phyloP scores from a whole-genome alignment of 2,113 vertebrate species.

The Microcebus murinus region DNA sequence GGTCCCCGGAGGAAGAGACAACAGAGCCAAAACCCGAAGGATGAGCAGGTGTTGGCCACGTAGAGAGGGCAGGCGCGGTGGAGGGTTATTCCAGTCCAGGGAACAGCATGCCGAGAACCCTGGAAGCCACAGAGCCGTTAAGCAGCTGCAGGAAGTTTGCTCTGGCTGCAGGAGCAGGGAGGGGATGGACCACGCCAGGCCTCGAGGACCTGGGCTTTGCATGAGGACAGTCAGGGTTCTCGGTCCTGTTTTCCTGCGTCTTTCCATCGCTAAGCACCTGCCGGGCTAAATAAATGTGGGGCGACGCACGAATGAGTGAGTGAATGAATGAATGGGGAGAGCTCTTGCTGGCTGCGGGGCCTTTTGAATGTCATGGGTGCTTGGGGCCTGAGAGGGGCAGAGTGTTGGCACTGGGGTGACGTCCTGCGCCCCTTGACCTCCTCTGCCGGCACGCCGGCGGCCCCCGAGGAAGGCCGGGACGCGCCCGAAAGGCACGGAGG shows the following conservation, averaged over 20 bases:
- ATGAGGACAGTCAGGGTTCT: fast-evolving
- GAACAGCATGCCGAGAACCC: not conserved
- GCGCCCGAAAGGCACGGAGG: not conserved
- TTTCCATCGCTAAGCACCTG: not conserved
- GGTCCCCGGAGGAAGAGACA: not conserved
- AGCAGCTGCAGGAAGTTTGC: not conserved
- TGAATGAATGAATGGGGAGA: not conserved
- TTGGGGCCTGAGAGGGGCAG: not conserved
- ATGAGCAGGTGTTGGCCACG: not conserved
- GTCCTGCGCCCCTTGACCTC: not conserved
- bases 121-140: not conserved
- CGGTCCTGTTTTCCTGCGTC: not conserved
- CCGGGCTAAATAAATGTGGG: not conserved
- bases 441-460: fast-evolving
- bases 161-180: not conserved
- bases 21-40: not conserved
- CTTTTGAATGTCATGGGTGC: not conserved
- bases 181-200: fast-evolving
- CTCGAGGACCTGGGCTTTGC: not conserved
- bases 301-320: not conserved
- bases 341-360: fast-evolving
- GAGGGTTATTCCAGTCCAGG: not conserved
- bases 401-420: not conserved
- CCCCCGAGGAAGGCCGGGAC: not conserved
- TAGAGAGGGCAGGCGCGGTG: fast-evolving